Base-by-base conservation (phyloP, 2,113 vertebrate species). In the Erythrocercus mccallii region DNA sequence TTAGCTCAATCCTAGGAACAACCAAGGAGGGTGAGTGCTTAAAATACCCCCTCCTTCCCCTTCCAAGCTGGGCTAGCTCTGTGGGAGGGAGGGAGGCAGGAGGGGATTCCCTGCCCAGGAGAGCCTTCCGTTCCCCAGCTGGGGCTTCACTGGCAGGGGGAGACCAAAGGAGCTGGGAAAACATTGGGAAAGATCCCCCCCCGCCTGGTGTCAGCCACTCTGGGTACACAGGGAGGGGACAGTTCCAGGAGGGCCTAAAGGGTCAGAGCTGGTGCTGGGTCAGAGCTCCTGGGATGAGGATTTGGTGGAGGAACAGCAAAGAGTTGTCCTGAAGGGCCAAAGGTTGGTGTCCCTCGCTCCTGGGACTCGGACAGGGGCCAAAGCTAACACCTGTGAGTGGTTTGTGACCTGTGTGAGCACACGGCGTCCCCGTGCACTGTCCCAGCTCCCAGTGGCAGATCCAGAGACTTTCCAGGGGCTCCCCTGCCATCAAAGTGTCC, bases 361-460 rank as follows among this genome's bases (percentile, higher is more conserved):
- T 3, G 37, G 58, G 48, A 6, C n/a, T 19, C 0, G 0, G 74
- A 1, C 15, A 21, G 74, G 33, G 15, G 33, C 48, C 70, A 79
- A 58, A 64, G 48, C 33, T 68, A 51, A n/a, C 1, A 2, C 9
- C 35, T 3, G 2, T 0, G 65, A 15, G 10, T 12, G 37, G 76
- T 28, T 17, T 48, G 65, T 44, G 78, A 61, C 50, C 37, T 5
- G 2, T 0, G 6, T 30, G 25, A 77, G 62, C 72, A 60, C 58
- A 2, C 0, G 1, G 71, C 2, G 45, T 57, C 38, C 44, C 15
- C 38, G 0, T 0, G 15, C 8, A 1, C n/a, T 9, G 1, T 6
- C 73, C 72, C 77, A 56, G 40, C 76, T 30, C 45, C 22, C 65
- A 5, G 47, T 8, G 7, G 37, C 85, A 56, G 42, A 24, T 37